Evolutionary conservation across 2,797 vertebrate species (phyloP).

Genomic region (Lycodopsis pacificus): DNA sequence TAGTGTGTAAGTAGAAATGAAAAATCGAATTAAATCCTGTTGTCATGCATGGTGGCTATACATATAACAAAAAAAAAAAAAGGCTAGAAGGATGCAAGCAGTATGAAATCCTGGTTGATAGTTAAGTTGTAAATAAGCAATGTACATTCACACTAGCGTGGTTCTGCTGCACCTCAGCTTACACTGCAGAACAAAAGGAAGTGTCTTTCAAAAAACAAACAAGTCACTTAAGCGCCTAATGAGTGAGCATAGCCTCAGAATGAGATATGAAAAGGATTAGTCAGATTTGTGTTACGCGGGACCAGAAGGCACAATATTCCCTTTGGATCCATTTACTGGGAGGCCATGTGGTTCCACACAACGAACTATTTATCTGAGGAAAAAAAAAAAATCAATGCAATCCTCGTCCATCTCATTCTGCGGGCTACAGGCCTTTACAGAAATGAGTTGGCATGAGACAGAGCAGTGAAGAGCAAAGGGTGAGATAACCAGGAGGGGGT

Average conservation of each 20-base stretch:
- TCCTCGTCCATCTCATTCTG: conserved; percentile 33
- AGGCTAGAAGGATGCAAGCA: conserved; percentile 16
- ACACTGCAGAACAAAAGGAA: conserved; percentile 37
- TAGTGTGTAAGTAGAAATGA: not conserved
- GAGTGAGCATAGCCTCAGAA: conserved; percentile 18
- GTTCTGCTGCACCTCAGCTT: conserved; percentile 30
- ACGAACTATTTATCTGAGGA: conserved; percentile 16
- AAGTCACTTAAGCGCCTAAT: conserved; percentile 30
- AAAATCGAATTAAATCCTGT: not conserved
- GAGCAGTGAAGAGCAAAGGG: conserved; percentile 28
- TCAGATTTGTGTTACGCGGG: conserved; percentile 49
- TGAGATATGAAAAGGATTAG: conserved; percentile 35
- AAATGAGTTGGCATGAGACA: conserved; percentile 13
- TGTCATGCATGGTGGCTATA: not conserved
- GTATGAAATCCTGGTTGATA: not conserved
- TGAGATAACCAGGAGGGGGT: conserved; percentile 43
- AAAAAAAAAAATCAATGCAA: conserved; percentile 16
- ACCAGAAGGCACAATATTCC: conserved; percentile 68
- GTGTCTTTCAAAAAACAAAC: conserved; percentile 41
- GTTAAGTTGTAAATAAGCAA: conserved; percentile 15
- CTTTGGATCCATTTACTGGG: conserved; percentile 50
- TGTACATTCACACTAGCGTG: conserved; percentile 22
- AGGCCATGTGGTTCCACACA: conserved; percentile 33
- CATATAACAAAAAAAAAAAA: not conserved
- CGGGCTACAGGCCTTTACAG: conserved; percentile 2